Evolutionary conservation across 2,113 vertebrate species (phyloP), one percentile per base, ranked within the genome.

Genomic region (Chaetops frenatus): DNA sequence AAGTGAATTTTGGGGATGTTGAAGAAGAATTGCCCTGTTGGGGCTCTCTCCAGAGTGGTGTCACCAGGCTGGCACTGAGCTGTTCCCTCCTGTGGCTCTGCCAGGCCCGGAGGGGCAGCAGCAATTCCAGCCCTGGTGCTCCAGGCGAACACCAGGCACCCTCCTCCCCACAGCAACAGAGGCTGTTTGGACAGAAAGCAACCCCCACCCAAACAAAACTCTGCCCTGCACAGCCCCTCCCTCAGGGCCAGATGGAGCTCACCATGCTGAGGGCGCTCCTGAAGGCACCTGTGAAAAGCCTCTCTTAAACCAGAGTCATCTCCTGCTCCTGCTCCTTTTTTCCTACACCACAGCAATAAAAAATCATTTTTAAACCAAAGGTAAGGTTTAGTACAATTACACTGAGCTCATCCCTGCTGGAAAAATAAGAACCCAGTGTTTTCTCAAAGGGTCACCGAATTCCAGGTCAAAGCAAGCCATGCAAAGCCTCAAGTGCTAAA

Each of bases 161-260:
- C 21, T 77, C 33, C 58, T 45, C 23, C 73, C 81, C 47, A 15
- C 15, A 80, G 27, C 56, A 82, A 65, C 72, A 50, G n/a, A 22
- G 48, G 8, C 17, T 24, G 35, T 73, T 19, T 72, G 50, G 73
- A 38, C 17, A 28, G 50, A 66, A 69, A 92, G 16, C 50, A 92
- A 56, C 38, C 73, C 69, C 78, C 69, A 87, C 78, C 84, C 76
- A 90, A 95, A 71, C 57, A 60, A 65, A 93, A 79, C 4, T 18
- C 53, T 82, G 42, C 27, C 6, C 31, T 65, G 74, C 79, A 65
- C 62, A 90, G 22, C 23, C 27, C 45, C n/a, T 60, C 40, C 87
- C 90, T 78, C 12, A 70, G 86, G 71, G 89, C 58, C 81, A 96
- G 81, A 66, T 62, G 81, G 73, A 95, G 94, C 53, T 73, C 71